A percentile compares a stretch with the other conserved stretches of the same genome.
These are phyloP conservation scores for Fukomys damarensis DNA, from an alignment of 2,113 vertebrate species.

Conservation along the genomic window DNA sequence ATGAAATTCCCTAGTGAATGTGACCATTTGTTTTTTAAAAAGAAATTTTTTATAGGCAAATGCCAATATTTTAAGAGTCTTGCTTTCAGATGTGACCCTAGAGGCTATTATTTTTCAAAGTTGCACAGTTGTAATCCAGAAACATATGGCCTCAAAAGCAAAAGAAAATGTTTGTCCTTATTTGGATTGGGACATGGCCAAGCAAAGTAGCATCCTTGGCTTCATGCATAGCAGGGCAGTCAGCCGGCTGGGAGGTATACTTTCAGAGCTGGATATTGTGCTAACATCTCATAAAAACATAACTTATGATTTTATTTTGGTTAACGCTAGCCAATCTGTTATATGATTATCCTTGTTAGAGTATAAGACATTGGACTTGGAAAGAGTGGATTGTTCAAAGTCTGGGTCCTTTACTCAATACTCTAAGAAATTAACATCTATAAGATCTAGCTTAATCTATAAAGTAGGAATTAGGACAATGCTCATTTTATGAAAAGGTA, in stretches of 20 bases:
- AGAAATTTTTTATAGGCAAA: constrained; percentile 71
- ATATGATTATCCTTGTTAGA: background rate
- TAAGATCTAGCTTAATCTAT: background rate
- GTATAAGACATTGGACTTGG: background rate
- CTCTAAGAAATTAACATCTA: background rate
- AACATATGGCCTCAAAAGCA: constrained; percentile 11
- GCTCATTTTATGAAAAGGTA: background rate
- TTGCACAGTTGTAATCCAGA: constrained; percentile 56
- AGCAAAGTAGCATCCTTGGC: background rate
- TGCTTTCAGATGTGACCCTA: constrained; percentile 44
- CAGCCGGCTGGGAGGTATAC: background rate
- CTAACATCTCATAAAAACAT: background rate
- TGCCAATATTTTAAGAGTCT: constrained; percentile 52
- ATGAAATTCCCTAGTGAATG: constrained; percentile 43
- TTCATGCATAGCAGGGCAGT: background rate
- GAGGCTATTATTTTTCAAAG: constrained; percentile 66
- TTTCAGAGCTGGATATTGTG: background rate
- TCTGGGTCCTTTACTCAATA: background rate
- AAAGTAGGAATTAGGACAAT: background rate
- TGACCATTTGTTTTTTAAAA: constrained; percentile 30
- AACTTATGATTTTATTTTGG: constrained; percentile 4
- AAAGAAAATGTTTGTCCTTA: background rate
- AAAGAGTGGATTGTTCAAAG: constrained; percentile 10
- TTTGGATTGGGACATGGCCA: constrained; percentile 52
- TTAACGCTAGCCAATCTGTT: background rate